Evolutionary conservation across 2,113 vertebrate genomes (phyloP), one percentile per base, ranked within the genome.

Genomic region (Tragelaphus buxtoni): DNA sequence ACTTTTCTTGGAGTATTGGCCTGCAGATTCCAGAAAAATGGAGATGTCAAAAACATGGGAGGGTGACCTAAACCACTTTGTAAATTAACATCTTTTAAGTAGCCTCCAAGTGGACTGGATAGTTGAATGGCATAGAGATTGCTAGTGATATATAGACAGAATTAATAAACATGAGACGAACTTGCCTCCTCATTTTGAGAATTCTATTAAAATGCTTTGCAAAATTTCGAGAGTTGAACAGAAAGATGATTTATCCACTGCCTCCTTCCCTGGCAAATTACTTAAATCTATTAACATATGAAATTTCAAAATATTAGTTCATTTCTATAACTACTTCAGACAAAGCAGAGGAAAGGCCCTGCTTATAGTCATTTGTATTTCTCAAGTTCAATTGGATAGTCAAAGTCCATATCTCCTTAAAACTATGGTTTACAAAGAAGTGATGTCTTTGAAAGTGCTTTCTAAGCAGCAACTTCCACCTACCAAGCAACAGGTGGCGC

Each of bases 61-160:
- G 24, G 61, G 39, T 85, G 55, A 97, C 58, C 93, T 55, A 96
- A 90, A 96, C 32, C 28, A 65, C 87, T 91, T 94, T 94, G 92
- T 93, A 96, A 96, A 97, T 79, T 95, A 95, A 91, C 35, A 88
- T 93, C 18, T 96, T 96, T 92, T 95, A 79, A 91, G 74, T 93
- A 86, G 74, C 4, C 49, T 97, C 82, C 85, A 87, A 95, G 32
- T 95, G 35, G 30, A 91, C 86, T 93, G 39, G 60, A 74, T 56
- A 39, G 24, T 85, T 95, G 86, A 98, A 88, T 92, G 45, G 35
- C 55, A 91, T 93, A 91, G 61, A 92, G 85, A 96, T 80, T 84
- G 60, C 42, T 65, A 35, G 56, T 20, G 30, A 94, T 91, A 17
- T 89, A 60, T 45, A 91, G 2, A 85, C 51, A 94, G 26, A 96